phyloP scores from a whole-genome alignment of 1,140 invertebrate species.

The Nylanderia fulva region DNA sequence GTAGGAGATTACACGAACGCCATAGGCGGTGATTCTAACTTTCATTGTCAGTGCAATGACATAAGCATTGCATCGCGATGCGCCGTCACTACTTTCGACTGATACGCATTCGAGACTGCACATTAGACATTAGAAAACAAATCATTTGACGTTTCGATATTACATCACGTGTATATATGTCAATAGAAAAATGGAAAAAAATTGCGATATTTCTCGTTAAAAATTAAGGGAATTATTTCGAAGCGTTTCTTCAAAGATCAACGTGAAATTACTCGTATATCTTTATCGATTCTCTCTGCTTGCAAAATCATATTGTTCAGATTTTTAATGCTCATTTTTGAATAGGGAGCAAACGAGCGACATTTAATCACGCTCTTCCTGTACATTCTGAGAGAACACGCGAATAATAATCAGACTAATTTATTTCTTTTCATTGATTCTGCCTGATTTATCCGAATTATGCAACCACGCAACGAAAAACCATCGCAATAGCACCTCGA shows the following conservation, averaged over 20 bases:
- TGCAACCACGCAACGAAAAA: slow-evolving; percentile 35
- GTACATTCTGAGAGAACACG: neutral
- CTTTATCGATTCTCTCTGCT: neutral
- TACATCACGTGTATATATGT: slow-evolving; percentile 18
- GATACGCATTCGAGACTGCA: slow-evolving; percentile 29
- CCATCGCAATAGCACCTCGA: neutral
- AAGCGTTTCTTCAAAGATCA: too few species aligned
- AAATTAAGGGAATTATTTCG: neutral
- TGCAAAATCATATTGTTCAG: neutral
- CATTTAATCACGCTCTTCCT: slow-evolving; percentile 3
- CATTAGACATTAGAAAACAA: slow-evolving; percentile 49
- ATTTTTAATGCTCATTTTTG: neutral
- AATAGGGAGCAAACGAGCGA: too few species aligned
- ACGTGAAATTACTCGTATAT: neutral
- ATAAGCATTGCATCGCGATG: slow-evolving; percentile 43
- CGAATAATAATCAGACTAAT: neutral
- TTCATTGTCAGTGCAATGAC: slow-evolving; percentile 58
- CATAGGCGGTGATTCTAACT: slow-evolving; percentile 58
- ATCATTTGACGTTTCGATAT: slow-evolving; percentile 16
- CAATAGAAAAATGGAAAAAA: neutral
- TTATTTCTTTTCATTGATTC: slow-evolving; percentile 36
- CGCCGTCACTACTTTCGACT: slow-evolving; percentile 49
- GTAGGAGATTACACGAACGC: slow-evolving; percentile 39
- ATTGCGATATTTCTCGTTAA: neutral
- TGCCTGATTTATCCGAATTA: slow-evolving; percentile 10